Evolutionary conservation across 2,113 vertebrate genomes (phyloP), one percentile per base, ranked within the genome.

Genomic region (Calyptommatus sinebrachiatus): DNA sequence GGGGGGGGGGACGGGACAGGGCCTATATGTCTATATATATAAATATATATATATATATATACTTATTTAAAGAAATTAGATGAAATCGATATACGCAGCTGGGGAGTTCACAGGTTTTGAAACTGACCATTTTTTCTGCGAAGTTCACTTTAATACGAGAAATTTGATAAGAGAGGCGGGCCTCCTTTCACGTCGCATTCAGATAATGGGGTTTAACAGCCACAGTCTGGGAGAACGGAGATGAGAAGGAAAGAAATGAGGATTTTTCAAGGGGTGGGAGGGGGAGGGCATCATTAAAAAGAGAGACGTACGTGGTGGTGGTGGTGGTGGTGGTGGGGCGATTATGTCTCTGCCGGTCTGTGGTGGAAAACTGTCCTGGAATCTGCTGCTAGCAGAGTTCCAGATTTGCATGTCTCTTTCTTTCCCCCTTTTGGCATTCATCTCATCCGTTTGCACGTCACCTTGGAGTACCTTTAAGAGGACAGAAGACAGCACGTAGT

Each of bases 111-210:
- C 94, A 94, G 94, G 95, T 97, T 97, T 97, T 96, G 97, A 97
- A 96, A 96, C 95, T 96, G 95, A 97, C 96, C 95, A n/a, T 41
- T 95, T 95, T 95, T 94, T 96, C 96, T 97, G 97, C 97, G 90
- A 95, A 96, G 94, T 96, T 95, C 96, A 94, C 93, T 97, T 97
- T 96, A 96, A 94, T 95, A 95, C 93, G 61, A 94, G 94, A 93
- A 94, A 94, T 95, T 96, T 96, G 91, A 94, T 95, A 95, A 94
- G 94, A 96, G 98, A 98, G 98, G 98, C 98, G 97, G 98, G 97
- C 96, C 98, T 98, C 97, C 96, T 94, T 97, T 94, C 96, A 96
- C 90, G 91, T 94, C 95, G 94, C 93, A 94, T 94, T 41, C 93
- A 87, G 90, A 92, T 93, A 84, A 93, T 95, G 92, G 91, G 91